These are phyloP conservation scores for Urocitellus parryii DNA, from an alignment of 2,113 vertebrate species.

Conservation along the genomic window DNA sequence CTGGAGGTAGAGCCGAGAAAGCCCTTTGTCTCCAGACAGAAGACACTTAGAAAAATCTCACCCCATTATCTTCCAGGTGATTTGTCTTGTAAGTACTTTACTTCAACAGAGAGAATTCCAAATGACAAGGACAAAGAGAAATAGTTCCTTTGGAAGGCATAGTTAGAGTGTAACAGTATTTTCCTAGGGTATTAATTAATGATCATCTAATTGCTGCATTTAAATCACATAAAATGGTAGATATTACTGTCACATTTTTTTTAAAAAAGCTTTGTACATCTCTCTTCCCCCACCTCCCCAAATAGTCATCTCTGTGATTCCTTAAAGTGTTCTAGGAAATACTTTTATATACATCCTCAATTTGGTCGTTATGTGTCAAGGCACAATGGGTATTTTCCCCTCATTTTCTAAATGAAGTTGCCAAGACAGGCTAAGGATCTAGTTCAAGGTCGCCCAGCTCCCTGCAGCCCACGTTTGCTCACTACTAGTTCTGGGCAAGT, in stretches of 20 bases:
- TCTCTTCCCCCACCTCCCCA: background rate
- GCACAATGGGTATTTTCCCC: background rate
- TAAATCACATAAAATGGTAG: constrained; percentile 49
- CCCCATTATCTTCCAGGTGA: constrained; percentile 23
- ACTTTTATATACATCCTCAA: background rate
- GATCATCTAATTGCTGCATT: constrained; percentile 33
- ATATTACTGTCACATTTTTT: background rate
- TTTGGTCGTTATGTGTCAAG: background rate
- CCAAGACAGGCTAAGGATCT: background rate
- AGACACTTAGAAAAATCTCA: constrained; percentile 59
- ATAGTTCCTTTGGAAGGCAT: constrained; percentile 33
- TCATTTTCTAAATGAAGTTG: background rate
- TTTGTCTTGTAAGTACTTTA: constrained; percentile 56
- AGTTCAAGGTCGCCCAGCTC: background rate
- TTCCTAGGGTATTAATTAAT: constrained; percentile 65
- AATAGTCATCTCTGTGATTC: background rate
- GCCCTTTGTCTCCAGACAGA: constrained; percentile 23
- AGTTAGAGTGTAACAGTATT: background rate
- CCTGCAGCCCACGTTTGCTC: background rate
- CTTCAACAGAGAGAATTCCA: constrained; percentile 45
- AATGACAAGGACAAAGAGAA: constrained; percentile 48
- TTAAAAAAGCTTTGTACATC: constrained; percentile 44
- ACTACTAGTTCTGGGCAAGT: background rate
- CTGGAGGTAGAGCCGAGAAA: background rate
- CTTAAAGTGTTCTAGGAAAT: background rate